Conservation (phyloP, 1,140 invertebrate genomes). For the Tribolium madens region DNA sequence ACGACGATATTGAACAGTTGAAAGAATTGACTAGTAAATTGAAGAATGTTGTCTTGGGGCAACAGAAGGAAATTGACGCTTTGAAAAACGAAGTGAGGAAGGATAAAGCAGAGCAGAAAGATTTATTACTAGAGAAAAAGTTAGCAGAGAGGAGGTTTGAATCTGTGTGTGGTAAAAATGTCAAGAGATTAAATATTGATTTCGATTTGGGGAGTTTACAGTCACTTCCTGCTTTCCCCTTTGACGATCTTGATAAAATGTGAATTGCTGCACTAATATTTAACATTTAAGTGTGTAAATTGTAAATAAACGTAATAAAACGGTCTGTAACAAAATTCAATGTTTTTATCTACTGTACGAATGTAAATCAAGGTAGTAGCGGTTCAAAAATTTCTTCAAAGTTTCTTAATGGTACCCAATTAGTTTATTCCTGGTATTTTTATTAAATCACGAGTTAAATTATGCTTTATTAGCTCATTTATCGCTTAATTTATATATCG, state of each 20-base stretch:
- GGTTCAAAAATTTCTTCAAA: background rate
- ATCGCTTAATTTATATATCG: background rate
- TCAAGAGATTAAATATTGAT: conserved; percentile 41
- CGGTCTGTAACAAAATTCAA: too few relatives aligned
- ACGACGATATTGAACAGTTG: conserved; percentile 52
- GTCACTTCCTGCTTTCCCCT: conserved; percentile 57
- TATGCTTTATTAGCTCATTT: background rate
- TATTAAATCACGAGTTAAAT: background rate
- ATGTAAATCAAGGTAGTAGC: too few relatives aligned
- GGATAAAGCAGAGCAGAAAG: conserved; percentile 45
- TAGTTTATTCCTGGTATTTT: background rate
- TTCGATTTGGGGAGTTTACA: conserved; percentile 56
- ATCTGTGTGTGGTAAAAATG: conserved; percentile 31
- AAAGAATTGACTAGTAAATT: conserved; percentile 47
- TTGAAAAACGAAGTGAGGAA: conserved; percentile 53
- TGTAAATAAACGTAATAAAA: background rate
- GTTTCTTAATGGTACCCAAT: background rate
- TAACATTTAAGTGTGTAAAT: background rate
- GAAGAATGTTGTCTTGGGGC: conserved; percentile 32
- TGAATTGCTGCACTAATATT: background rate
- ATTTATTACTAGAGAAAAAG: conserved; percentile 48
- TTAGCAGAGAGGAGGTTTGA: conserved; percentile 51
- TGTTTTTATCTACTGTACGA: too few relatives aligned
- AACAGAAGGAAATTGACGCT: conserved; percentile 54
- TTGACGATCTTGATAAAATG: conserved; percentile 28